Percentiles rank a stretch among this genome's conserved stretches.
phyloP scores from a whole-genome alignment of 2,888 invertebrate genomes.

The Drosophila rubida region DNA sequence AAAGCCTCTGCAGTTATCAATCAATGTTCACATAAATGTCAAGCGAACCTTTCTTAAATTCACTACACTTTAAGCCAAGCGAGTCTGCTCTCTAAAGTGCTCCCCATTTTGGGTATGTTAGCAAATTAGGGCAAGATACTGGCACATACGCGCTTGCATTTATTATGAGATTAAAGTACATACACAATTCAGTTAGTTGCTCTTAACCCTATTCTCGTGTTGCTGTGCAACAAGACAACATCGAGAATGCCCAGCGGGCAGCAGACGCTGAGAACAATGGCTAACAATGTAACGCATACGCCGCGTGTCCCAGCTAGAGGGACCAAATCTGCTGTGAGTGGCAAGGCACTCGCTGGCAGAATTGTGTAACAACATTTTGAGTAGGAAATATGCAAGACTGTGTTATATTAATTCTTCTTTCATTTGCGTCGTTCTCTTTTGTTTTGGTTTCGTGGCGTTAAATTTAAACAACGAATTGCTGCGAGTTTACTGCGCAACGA shows the following conservation, averaged over 20 bases:
- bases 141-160: slow-evolving; percentile 17
- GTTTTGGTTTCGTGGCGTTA: slow-evolving; percentile 56
- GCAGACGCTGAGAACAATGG: slow-evolving; percentile 55
- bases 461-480: slow-evolving; percentile 65
- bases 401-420: slow-evolving; percentile 18
- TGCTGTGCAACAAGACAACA: slow-evolving; percentile 29
- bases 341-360: slow-evolving; percentile 50
- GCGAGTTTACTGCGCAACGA: slow-evolving; percentile 45
- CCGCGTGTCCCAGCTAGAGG: slow-evolving; percentile 30
- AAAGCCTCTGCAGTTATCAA: slow-evolving; percentile 1
- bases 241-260: slow-evolving; percentile 47
- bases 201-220: not conserved
- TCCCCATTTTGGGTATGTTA: not conserved
- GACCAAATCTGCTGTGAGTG: slow-evolving; percentile 49
- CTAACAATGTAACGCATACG: slow-evolving; percentile 70
- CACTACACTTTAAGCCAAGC: not conserved
- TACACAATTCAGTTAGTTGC: not conserved
- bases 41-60: not conserved
- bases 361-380: slow-evolving; percentile 63
- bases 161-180: slow-evolving; percentile 20
- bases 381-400: slow-evolving; percentile 25
- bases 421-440: slow-evolving; percentile 7
- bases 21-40: not conserved
- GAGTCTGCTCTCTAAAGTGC: not conserved
- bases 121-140: not conserved